These are phyloP conservation scores for Paraplagusia blochii DNA, from an alignment of 2,113 vertebrate genomes.

Conservation along the genomic window DNA sequence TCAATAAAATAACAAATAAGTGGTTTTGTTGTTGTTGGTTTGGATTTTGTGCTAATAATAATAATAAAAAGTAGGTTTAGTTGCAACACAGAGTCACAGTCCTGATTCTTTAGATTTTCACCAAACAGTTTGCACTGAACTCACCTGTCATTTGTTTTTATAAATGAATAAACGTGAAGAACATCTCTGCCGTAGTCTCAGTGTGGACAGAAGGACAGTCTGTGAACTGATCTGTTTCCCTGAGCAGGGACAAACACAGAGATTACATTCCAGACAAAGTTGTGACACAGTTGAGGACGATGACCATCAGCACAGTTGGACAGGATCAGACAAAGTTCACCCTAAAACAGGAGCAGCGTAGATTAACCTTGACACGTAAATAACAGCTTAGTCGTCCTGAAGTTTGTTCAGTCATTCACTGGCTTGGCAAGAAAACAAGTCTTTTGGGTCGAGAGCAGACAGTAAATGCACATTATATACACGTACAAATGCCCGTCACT, in stretches of 20 bases:
- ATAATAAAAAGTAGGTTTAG: too few species aligned
- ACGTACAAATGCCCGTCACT: conserved; percentile 48
- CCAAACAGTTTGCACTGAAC: too few species aligned
- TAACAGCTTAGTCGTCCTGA: conserved; percentile 51
- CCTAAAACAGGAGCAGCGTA: conserved; percentile 59
- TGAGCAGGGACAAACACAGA: not conserved
- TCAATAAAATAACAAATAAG: too few species aligned
- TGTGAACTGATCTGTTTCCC: too few species aligned
- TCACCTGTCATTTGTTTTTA: too few species aligned
- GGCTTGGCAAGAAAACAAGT: conserved; percentile 50
- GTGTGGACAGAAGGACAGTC: too few species aligned
- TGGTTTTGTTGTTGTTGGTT: too few species aligned
- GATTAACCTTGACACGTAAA: conserved; percentile 41
- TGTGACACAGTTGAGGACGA: conserved; percentile 5
- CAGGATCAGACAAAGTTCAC: conserved; percentile 23
- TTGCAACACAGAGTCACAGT: too few species aligned
- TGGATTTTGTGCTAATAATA: too few species aligned
- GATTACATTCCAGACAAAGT: not conserved
- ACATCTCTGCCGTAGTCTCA: too few species aligned
- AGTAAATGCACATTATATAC: conserved; percentile 48
- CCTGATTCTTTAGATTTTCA: too few species aligned
- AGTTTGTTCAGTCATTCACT: conserved; percentile 42
- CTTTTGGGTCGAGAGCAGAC: conserved; percentile 43
- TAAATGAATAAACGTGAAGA: too few species aligned
- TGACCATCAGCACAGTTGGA: conserved; percentile 18